phyloP scores from a whole-genome alignment of 2,888 invertebrate genomes.

The Charanyca ferruginea region DNA sequence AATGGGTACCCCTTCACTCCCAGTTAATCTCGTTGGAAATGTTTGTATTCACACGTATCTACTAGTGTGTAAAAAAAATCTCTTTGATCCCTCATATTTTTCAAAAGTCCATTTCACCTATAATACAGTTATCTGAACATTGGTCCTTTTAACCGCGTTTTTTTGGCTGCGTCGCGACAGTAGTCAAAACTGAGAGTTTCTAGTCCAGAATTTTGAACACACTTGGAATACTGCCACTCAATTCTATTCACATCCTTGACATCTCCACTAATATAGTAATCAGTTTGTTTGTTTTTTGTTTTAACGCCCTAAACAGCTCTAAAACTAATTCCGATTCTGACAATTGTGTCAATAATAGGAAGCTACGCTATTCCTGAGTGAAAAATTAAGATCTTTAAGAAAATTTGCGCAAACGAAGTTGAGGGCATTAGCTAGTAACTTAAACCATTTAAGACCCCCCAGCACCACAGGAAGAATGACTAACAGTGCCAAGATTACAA shows the following conservation, averaged over 20 bases:
- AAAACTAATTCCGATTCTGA: too few relatives aligned
- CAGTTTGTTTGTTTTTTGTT: too few relatives aligned
- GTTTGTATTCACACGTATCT: slow-evolving; percentile 20
- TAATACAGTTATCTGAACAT: not conserved
- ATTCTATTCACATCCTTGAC: not conserved
- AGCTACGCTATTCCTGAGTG: too few relatives aligned
- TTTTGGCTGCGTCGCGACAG: not conserved
- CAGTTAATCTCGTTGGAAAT: slow-evolving; percentile 49
- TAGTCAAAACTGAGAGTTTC: not conserved
- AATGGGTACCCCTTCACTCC: slow-evolving; percentile 52
- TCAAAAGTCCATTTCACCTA: not conserved
- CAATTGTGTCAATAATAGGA: too few relatives aligned
- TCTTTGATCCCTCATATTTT: not conserved
- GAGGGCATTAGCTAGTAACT: not conserved
- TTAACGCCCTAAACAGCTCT: too few relatives aligned
- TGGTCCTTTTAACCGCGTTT: too few relatives aligned
- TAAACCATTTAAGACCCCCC: too few relatives aligned
- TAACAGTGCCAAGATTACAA: not conserved
- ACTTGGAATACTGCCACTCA: not conserved
- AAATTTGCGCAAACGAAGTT: too few relatives aligned
- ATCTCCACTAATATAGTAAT: too few relatives aligned
- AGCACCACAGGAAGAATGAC: not conserved
- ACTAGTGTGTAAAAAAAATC: not conserved
- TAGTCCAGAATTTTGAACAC: not conserved
- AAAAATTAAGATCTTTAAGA: too few relatives aligned